Conservation (phyloP, 2,888 invertebrate genomes). For the Zelleria hepariella region DNA sequence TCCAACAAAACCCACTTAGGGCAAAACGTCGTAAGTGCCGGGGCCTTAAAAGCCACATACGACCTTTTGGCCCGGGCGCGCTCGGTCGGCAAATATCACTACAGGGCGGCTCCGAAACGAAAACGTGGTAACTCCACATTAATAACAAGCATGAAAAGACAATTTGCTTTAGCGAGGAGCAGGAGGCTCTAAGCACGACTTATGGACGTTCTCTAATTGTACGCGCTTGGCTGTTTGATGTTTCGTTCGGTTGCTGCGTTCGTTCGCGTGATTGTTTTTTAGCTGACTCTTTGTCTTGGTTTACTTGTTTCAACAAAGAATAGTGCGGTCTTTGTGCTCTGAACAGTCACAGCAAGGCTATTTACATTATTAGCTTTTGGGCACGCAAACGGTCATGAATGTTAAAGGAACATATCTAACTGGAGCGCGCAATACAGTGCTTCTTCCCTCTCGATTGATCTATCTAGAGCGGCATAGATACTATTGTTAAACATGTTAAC, state of each 20-base stretch:
- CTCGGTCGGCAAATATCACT: constrained; percentile 2
- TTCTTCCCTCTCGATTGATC: too few relatives aligned
- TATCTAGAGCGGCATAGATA: too few relatives aligned
- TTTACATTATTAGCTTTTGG: neutral
- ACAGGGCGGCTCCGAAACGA: neutral
- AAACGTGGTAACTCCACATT: constrained; percentile 1
- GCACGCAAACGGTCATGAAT: neutral
- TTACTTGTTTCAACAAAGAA: neutral
- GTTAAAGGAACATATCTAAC: neutral
- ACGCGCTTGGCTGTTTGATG: neutral
- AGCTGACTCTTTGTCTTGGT: neutral
- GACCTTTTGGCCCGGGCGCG: neutral
- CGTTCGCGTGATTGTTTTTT: neutral
- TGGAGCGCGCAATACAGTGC: too few relatives aligned
- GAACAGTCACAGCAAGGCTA: neutral
- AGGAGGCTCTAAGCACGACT: constrained; percentile 33
- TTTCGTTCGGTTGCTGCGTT: neutral
- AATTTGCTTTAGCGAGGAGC: constrained; percentile 1
- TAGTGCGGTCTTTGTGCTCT: neutral
- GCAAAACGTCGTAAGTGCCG: neutral
- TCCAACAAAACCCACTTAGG: too few relatives aligned
- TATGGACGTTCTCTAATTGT: constrained; percentile 10
- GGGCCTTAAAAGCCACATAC: neutral
- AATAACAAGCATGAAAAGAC: neutral
- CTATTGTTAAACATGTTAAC: too few relatives aligned